phyloP scores from a whole-genome alignment of 2,888 invertebrate genomes.

The Branchellion lobata region DNA sequence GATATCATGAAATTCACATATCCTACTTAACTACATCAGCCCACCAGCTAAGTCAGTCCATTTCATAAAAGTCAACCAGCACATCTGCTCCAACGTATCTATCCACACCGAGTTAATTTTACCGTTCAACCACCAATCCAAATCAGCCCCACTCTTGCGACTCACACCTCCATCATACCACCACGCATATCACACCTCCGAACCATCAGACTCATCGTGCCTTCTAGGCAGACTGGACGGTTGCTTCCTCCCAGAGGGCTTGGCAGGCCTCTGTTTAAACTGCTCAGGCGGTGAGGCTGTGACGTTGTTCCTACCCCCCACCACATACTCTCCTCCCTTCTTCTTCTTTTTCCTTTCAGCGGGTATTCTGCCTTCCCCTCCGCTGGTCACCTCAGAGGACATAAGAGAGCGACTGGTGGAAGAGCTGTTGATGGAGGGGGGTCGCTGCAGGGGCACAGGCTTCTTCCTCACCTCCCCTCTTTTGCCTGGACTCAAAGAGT shows the following conservation, averaged over 20 bases:
- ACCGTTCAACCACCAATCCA: too few species aligned
- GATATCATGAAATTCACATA: too few species aligned
- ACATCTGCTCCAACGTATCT: too few species aligned
- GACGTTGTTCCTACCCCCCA: background rate
- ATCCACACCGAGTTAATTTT: too few species aligned
- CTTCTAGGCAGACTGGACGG: background rate
- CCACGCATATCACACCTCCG: constrained; percentile 1
- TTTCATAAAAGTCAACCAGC: too few species aligned
- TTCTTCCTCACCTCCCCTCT: background rate
- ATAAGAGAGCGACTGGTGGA: background rate
- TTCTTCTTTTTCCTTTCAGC: constrained; percentile 1
- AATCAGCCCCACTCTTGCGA: too few species aligned
- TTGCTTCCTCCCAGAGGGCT: background rate
- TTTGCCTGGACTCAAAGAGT: background rate
- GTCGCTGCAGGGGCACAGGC: background rate
- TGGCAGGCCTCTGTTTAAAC: background rate
- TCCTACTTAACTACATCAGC: too few species aligned
- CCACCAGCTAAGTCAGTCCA: too few species aligned
- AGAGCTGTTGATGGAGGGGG: background rate
- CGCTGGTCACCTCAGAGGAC: background rate
- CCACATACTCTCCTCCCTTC: constrained; percentile 10
- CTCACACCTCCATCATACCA: too few species aligned
- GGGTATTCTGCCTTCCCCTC: background rate
- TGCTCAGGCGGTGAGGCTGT: background rate
- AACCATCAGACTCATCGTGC: constrained; percentile 1